phyloP scores from a whole-genome alignment of 2,113 vertebrate species.

The Lampris megalopsis region DNA sequence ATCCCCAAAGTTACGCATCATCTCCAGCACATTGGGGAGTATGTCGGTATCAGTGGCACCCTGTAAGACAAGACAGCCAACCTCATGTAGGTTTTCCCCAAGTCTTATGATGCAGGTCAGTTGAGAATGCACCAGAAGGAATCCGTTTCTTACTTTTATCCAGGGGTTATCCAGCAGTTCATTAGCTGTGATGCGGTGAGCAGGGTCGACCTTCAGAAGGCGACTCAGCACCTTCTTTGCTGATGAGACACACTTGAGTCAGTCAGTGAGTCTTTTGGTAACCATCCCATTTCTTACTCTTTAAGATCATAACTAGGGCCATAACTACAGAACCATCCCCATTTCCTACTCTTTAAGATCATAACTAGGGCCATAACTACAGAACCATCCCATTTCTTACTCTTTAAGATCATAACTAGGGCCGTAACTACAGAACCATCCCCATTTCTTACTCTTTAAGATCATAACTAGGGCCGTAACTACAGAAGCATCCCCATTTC shows the following conservation, averaged over 20 bases:
- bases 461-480: neutral
- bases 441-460: constrained; percentile 12
- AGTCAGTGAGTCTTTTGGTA: constrained; percentile 19
- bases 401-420: constrained; percentile 1
- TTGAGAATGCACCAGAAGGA: constrained; percentile 32
- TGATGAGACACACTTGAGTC: constrained; percentile 63
- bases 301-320: neutral
- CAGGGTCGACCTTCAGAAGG: constrained; percentile 85
- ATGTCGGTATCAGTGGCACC: constrained; percentile 79
- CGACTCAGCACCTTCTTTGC: constrained; percentile 82
- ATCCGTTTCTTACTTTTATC: constrained; percentile 79
- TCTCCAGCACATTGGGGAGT: constrained; percentile 84
- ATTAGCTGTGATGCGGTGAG: constrained; percentile 85
- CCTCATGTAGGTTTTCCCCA: constrained; percentile 21
- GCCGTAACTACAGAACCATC: neutral
- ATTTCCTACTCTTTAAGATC: constrained; percentile 13
- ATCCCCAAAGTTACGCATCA: constrained; percentile 85
- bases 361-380: neutral
- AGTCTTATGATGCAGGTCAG: constrained; percentile 15
- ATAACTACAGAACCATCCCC: neutral
- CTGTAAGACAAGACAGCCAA: constrained; percentile 69
- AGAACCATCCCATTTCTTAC: constrained; percentile 5
- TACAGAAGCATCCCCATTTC: neutral
- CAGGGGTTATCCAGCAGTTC: constrained; percentile 84
- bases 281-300: constrained; percentile 4